phyloP scores from a whole-genome alignment of 2,797 vertebrate species.

The Yasuhikotakia modesta region DNA sequence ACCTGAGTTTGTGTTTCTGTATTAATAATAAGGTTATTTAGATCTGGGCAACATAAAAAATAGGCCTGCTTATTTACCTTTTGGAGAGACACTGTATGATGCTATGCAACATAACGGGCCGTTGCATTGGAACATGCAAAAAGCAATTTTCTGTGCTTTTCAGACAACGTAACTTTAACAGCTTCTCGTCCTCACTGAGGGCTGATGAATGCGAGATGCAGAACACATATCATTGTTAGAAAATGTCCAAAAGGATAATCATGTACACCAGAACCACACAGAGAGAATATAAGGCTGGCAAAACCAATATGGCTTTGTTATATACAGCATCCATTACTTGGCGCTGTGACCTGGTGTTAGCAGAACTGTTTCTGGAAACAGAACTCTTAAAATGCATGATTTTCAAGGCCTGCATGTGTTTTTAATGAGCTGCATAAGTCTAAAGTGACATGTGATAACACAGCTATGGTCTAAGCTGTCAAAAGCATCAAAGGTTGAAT shows the following conservation, averaged over 20 bases:
- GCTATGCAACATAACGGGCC: conserved; percentile 68
- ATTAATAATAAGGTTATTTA: conserved; percentile 61
- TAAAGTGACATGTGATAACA: conserved; percentile 30
- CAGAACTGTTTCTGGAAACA: conserved; percentile 45
- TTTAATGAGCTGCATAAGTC: conserved; percentile 1
- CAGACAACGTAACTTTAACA: conserved; percentile 55
- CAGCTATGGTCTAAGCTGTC: conserved; percentile 7
- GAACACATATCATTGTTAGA: conserved; percentile 25
- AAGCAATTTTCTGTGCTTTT: conserved; percentile 70
- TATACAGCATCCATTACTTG: conserved; percentile 51
- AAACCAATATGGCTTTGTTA: conserved; percentile 19
- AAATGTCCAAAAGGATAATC: conserved; percentile 61
- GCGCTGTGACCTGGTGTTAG: too few species aligned
- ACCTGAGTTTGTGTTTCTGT: conserved; percentile 46
- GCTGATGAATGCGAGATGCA: conserved; percentile 58
- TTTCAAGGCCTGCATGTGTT: conserved; percentile 8
- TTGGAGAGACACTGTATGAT: conserved; percentile 69
- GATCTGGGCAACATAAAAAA: conserved; percentile 70
- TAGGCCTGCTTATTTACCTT: conserved; percentile 76
- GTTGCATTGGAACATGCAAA: conserved; percentile 68
- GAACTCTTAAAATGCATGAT: conserved; percentile 51
- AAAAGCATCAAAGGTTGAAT: conserved; percentile 17
- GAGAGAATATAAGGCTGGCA: not conserved
- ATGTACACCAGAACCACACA: conserved; percentile 58
- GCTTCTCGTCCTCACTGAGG: conserved; percentile 63